These are phyloP conservation scores for Bugula neritina DNA, from an alignment of 2,888 invertebrate genomes.

Conservation along the genomic window DNA sequence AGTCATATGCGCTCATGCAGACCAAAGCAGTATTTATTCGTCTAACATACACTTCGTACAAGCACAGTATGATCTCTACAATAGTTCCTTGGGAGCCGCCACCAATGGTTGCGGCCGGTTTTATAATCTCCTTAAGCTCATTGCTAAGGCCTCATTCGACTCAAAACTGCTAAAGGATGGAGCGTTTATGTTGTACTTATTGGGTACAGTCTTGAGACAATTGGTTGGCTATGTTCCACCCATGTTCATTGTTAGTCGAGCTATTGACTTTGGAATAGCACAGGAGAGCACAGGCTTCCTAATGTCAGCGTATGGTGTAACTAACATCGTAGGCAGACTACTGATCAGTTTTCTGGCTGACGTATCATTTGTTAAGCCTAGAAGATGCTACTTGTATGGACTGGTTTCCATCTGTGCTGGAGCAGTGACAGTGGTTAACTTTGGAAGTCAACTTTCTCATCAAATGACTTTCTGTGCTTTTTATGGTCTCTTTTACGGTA, in stretches of 20 bases:
- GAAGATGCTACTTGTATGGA: constrained; percentile 11
- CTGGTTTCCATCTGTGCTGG: not conserved
- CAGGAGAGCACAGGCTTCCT: constrained; percentile 60
- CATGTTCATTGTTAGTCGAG: constrained; percentile 82
- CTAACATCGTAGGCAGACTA: constrained; percentile 74
- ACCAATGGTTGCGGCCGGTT: not conserved
- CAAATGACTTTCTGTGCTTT: constrained; percentile 13
- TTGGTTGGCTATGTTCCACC: constrained; percentile 87
- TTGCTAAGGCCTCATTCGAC: constrained; percentile 34
- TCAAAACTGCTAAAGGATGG: constrained; percentile 40
- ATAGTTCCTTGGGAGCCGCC: not conserved
- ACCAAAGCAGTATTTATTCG: constrained; percentile 20
- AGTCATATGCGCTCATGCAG: not conserved
- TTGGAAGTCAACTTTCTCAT: not conserved
- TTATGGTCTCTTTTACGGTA: constrained; percentile 20
- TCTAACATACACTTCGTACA: not conserved
- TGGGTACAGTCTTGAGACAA: constrained; percentile 81
- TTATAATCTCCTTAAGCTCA: not conserved
- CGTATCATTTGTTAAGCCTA: constrained; percentile 64
- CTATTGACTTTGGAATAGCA: constrained; percentile 58
- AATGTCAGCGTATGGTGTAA: constrained; percentile 68
- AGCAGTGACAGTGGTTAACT: not conserved
- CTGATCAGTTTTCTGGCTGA: constrained; percentile 82
- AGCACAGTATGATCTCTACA: not conserved
- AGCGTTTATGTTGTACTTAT: constrained; percentile 60